A percentile compares a stretch with the other conserved stretches of the same genome.
Evolutionary conservation across 2,888 invertebrate genomes (phyloP).

Genomic region (Ellobium chinense): DNA sequence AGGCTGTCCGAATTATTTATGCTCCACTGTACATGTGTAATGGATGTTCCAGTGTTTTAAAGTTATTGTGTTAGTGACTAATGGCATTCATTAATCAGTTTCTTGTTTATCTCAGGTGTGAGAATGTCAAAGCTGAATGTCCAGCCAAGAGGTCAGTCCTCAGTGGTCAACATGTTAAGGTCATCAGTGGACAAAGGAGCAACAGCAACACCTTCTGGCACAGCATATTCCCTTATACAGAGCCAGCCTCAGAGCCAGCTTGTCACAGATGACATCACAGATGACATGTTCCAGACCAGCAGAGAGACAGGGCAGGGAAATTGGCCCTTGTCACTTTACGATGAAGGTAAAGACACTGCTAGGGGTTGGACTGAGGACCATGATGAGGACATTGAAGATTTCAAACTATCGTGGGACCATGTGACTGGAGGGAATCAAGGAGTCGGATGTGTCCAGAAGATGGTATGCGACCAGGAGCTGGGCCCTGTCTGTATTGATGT

Average conservation of each 20-base stretch:
- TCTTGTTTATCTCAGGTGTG: slow-evolving; percentile 17
- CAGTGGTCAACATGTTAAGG: background rate
- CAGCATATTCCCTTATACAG: background rate
- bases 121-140: slow-evolving; percentile 13
- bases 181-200: no score
- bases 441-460: no score
- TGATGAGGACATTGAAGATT: no score
- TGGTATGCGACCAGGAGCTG: no score
- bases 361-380: background rate
- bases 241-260: background rate
- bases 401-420: no score
- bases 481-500: no score
- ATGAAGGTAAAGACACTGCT: background rate
- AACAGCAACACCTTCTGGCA: background rate
- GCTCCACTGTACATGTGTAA: no score
- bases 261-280: no score
- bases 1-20: no score
- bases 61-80: background rate
- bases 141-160: background rate
- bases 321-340: background rate
- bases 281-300: no score
- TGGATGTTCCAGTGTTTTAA: no score
- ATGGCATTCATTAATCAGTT: background rate
- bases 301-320: background rate
- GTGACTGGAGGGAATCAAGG: no score